Base-by-base conservation (phyloP, 2,888 invertebrate genomes). In the Cataglyphis altisquamis region DNA sequence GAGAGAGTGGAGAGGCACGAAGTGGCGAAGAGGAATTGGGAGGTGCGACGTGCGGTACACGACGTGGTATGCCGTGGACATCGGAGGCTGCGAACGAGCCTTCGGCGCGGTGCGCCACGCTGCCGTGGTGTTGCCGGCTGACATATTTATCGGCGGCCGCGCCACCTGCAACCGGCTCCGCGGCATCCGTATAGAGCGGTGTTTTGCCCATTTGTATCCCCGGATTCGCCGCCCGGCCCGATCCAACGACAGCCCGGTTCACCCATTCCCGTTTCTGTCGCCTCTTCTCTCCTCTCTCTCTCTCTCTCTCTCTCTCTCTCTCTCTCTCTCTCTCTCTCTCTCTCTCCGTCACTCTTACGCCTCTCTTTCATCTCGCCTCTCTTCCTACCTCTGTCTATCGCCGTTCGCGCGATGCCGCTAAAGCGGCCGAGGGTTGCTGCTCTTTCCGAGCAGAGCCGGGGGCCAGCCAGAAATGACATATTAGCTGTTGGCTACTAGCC, bases 121-220 rank as follows among this genome's bases (percentile, higher is more conserved):
- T 12, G 48, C 91, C 91, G 87, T 91, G 94, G 94, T 94, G 94
- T 94, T 94, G 93, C 91, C 91, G 91, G 93, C 92, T 94, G 94
- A 94, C 94, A 94, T 94, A 94, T 94, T 94, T 94, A 94, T 94
- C 94, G 94, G 93, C 92, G 91, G 89, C 87, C 92, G 91, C 92
- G 93, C 93, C 94, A 94, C 94, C 94, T 94, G 94, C 93, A 92
- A 93, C 92, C 91, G 91, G 92, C 92, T 89, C 90, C 90, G 93
- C 93, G 92, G 92, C 93, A 92, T 92, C 90, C 93, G 92, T 90
- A 93, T 92, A 91, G 92, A 91, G 91, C 91, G 90, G 84, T 90
- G 91, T 91, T 92, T 91, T 90, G 91, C 90, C 92, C 92, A 91
- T 91, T 91, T 91, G 91, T 91, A 91, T 92, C 90, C 92, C 86